A percentile compares a stretch with the other conserved stretches of the same genome.
Evolutionary conservation across 2,888 invertebrate genomes (phyloP).

Genomic region (Uloborus plumipes): DNA sequence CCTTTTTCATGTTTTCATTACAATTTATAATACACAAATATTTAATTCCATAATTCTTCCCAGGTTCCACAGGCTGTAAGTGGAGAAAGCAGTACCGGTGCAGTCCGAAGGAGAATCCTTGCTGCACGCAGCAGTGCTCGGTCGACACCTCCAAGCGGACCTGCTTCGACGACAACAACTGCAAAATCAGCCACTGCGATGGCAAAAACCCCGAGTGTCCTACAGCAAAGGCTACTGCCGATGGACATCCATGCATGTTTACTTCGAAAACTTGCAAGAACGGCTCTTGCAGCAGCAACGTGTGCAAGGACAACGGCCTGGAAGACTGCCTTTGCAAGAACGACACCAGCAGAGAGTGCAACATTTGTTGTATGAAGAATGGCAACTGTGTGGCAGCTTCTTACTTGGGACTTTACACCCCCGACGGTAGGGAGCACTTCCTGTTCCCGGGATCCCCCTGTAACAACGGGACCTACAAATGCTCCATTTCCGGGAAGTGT

Average conservation of each 20-base stretch:
- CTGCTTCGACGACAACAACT: conserved; percentile 21
- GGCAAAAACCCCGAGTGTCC: conserved; percentile 22
- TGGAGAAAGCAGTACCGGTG: conserved; percentile 23
- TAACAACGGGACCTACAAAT: conserved; percentile 2
- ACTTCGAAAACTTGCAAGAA: conserved; percentile 32
- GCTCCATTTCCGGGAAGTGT: conserved; percentile 20
- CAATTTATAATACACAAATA: no score
- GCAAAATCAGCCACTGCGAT: conserved; percentile 36
- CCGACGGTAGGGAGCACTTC: not conserved
- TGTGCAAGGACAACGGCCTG: conserved; percentile 35
- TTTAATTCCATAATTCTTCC: no score
- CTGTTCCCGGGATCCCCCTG: conserved; percentile 12
- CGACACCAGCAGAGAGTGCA: not conserved
- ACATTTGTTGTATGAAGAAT: conserved; percentile 34
- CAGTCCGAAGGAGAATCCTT: conserved; percentile 48
- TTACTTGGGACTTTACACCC: conserved; percentile 1
- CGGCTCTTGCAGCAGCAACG: conserved; percentile 42
- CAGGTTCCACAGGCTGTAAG: conserved; percentile 31
- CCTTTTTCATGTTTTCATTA: no score
- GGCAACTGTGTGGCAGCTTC: conserved; percentile 23
- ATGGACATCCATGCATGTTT: conserved; percentile 29
- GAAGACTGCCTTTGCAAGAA: conserved; percentile 24
- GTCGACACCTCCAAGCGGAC: not conserved
- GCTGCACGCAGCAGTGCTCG: conserved; percentile 37
- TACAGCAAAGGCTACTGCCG: not conserved